Conservation (phyloP, 2,888 invertebrate species). For the Alentia gelatinosa region DNA sequence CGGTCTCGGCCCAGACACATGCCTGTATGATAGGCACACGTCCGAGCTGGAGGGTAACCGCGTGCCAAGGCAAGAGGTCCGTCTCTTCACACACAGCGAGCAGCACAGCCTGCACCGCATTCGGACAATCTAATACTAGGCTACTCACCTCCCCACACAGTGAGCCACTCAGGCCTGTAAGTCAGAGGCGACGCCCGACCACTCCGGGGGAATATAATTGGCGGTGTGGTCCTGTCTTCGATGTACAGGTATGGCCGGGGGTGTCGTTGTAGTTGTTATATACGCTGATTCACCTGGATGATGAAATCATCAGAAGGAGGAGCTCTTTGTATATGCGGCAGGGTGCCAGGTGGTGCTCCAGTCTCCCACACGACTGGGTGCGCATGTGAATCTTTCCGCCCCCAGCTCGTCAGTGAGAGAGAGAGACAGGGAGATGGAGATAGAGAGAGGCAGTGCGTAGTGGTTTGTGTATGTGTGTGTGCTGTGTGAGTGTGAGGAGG, state of each 20-base stretch:
- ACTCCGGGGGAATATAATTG: not conserved
- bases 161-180: not conserved
- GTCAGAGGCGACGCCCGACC: not conserved
- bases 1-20: not conserved
- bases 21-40: not conserved
- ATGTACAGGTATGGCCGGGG: not conserved
- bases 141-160: not conserved
- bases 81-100: not conserved
- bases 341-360: no score
- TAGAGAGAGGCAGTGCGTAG: not conserved
- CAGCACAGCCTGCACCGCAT: not conserved
- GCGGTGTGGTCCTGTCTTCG: not conserved
- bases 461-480: not conserved
- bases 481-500: not conserved
- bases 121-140: not conserved
- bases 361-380: no score
- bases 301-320: no score
- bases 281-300: not conserved
- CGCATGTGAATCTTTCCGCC: no score
- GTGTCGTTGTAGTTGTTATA: not conserved
- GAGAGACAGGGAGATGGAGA: not conserved
- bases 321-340: no score
- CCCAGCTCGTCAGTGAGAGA: no score
- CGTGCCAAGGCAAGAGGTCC: not conserved
- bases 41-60: not conserved